phyloP scores from a whole-genome alignment of 1,140 invertebrate genomes.

The Drosophila pectinifera region DNA sequence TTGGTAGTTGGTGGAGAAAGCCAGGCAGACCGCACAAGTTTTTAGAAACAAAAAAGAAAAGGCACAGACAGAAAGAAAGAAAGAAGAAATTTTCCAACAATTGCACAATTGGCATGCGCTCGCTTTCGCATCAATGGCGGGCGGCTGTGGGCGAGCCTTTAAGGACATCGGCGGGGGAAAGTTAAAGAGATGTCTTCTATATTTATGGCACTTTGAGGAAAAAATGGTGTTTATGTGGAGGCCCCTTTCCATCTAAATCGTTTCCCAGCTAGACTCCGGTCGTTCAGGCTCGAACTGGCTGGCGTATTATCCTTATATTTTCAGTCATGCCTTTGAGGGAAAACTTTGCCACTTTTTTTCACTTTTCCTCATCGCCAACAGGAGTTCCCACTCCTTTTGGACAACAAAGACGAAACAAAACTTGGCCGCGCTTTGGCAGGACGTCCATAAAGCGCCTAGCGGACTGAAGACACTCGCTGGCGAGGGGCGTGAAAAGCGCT shows the following conservation, averaged over 20 bases:
- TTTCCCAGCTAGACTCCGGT: not conserved
- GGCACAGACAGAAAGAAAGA: not conserved
- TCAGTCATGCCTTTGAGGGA: conserved; percentile 28
- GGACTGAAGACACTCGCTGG: conserved; percentile 40
- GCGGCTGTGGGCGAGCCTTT: conserved; percentile 27
- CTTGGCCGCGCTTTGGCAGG: conserved; percentile 20
- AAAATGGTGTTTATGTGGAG: not conserved
- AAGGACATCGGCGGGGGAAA: not conserved
- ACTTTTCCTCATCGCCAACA: conserved; percentile 16
- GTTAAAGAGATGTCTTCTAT: conserved; percentile 7
- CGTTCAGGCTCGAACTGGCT: conserved; percentile 1
- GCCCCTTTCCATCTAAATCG: conserved; percentile 4
- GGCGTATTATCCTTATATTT: conserved; percentile 16
- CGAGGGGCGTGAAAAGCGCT: conserved; percentile 68
- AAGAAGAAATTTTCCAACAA: conserved; percentile 70
- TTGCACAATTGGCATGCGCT: conserved; percentile 76
- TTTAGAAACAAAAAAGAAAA: conserved; percentile 41
- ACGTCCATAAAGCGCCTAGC: conserved; percentile 20
- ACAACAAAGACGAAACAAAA: conserved; percentile 48
- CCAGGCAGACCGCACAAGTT: conserved; percentile 70
- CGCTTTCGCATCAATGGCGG: conserved; percentile 65
- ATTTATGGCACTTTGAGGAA: conserved; percentile 13
- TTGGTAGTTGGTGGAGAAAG: conserved; percentile 7
- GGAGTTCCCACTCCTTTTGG: conserved; percentile 40
- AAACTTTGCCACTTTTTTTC: conserved; percentile 65